These are phyloP conservation scores for Junonia oenone DNA, from an alignment of 2,888 invertebrate species.

Conservation along the genomic window DNA sequence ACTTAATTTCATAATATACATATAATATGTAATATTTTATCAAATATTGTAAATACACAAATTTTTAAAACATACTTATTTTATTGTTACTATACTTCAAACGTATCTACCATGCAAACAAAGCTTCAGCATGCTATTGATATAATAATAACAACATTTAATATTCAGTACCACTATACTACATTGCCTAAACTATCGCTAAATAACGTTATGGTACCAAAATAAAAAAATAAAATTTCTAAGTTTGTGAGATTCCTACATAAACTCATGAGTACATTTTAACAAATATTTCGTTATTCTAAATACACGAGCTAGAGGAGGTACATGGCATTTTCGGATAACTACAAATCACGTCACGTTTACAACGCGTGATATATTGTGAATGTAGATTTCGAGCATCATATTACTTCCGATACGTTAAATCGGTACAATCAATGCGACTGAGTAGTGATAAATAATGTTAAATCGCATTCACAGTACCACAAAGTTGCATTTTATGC, in stretches of 20 bases:
- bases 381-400: slow-evolving; percentile 9
- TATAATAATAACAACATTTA: slow-evolving; percentile 60
- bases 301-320: slow-evolving; percentile 23
- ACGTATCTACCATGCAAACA: slow-evolving; percentile 65
- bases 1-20: slow-evolving; percentile 63
- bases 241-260: slow-evolving; percentile 45
- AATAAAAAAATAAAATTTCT: slow-evolving; percentile 45
- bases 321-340: slow-evolving; percentile 23
- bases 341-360: slow-evolving; percentile 16
- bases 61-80: slow-evolving; percentile 55
- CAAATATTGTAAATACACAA: slow-evolving; percentile 54
- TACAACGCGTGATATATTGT: slow-evolving; percentile 6
- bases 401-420: slow-evolving; percentile 11
- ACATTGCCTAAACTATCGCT: slow-evolving; percentile 48
- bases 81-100: slow-evolving; percentile 52
- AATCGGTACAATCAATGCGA: slow-evolving; percentile 4
- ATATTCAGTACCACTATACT: slow-evolving; percentile 56
- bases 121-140: slow-evolving; percentile 64
- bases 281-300: slow-evolving; percentile 27
- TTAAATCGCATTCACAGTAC: slow-evolving; percentile 1
- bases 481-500: slow-evolving; percentile 21
- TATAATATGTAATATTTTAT: slow-evolving; percentile 49
- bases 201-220: slow-evolving; percentile 36
- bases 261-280: slow-evolving; percentile 33
- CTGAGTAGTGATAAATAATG: neutral